Evolutionary conservation across 92 coral and sea anemone genomes (phyloP), one percentile per base, ranked within the genome.

Genomic region (Porites evermanni): DNA sequence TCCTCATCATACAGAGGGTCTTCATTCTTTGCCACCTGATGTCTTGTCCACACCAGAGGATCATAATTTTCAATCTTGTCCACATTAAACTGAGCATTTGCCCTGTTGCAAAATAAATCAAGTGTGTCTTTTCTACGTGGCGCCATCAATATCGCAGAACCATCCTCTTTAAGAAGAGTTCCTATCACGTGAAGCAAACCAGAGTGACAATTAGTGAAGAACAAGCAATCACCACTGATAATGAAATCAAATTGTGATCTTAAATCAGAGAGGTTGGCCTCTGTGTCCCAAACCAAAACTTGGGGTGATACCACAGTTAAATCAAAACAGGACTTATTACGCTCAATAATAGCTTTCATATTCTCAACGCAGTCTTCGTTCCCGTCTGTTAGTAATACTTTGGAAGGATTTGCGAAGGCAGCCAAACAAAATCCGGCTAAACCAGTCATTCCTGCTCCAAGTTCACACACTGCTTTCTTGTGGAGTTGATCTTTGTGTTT

Each of bases 401-500:
- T 94, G 13, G 90, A 68, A 12, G 93, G 94, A 67, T 84, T 85
- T 64, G 92, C 93, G 73, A 81, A 79, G 47, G 93, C 84, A 10
- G 98, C 95, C 75, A 93, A 91, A 93, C 88, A 86, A 87, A 96
- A 75, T 17, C 98, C 98, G 23, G 98, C 98, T 29, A 96, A 68
- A 2, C 90, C 98, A 0, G 98, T 86, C 98, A 96, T 96, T 19
- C 98, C 98, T 17, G 98, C 98, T 32, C 98, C 98, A 79, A 96
- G 94, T 80, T 96, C 98, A 86, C 97, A 94, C 54, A 96, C 94
- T 67, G 86, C 78, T 79, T 92, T 89, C 9, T 90, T 91, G 23
- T 90, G 77, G 54, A 90, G 87, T 78, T 84, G 82, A 50, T 82
- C 67, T 29, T 74, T 73, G 85, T 92, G 70, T 53, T 94, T 92